Conservation (phyloP, 2,113 vertebrate species). For the Speoplatyrhinus poulsoni region DNA sequence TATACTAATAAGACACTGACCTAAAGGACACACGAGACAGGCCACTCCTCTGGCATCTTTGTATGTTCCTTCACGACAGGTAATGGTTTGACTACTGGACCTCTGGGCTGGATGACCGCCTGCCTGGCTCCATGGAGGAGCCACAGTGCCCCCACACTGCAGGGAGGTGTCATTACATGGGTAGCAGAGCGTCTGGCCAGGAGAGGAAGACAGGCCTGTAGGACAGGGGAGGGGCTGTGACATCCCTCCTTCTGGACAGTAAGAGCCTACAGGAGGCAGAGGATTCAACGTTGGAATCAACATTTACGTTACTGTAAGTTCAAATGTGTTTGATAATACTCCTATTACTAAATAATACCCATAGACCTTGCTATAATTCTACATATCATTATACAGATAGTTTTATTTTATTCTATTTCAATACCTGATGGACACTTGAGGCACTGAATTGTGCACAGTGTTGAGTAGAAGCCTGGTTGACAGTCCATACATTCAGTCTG, state of each 20-base stretch:
- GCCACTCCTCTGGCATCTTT: constrained; percentile 44
- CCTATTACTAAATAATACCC: neutral
- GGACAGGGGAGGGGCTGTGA: constrained; percentile 68
- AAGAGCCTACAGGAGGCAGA: constrained; percentile 60
- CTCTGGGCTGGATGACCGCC: constrained; percentile 35
- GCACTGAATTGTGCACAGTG: constrained; percentile 58
- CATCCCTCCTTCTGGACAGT: constrained; percentile 71
- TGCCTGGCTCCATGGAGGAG: constrained; percentile 43
- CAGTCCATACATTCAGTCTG: constrained; percentile 68
- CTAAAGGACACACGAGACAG: constrained; percentile 72
- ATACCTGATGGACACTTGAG: constrained; percentile 81
- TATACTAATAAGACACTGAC: constrained; percentile 42
- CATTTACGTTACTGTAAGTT: constrained; percentile 2
- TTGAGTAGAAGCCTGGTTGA: constrained; percentile 66
- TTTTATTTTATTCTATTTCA: constrained; percentile 2
- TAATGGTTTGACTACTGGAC: constrained; percentile 40
- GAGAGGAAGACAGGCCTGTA: constrained; percentile 55
- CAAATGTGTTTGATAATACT: neutral
- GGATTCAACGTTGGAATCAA: neutral
- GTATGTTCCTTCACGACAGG: constrained; percentile 73
- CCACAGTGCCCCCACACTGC: constrained; percentile 41
- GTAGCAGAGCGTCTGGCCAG: constrained; percentile 66
- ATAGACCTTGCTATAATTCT: too few relatives aligned
- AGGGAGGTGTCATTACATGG: constrained; percentile 62
- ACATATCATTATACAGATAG: too few relatives aligned